Conservation (phyloP, 2,113 vertebrate species). For the Lamprotornis superbus region DNA sequence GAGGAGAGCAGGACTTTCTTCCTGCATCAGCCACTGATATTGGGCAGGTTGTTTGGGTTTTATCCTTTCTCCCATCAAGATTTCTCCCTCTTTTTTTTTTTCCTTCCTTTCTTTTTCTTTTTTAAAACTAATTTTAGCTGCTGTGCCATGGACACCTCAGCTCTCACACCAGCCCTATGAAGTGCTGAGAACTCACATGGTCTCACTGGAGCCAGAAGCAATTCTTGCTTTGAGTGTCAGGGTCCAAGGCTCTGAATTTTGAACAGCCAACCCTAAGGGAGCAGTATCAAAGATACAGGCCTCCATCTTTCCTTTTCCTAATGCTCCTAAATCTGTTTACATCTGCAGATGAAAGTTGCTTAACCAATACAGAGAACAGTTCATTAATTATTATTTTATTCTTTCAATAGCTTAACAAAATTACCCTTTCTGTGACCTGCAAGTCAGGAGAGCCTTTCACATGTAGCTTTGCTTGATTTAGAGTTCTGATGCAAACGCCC, state of each 20-base stretch:
- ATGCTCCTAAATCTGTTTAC: neutral
- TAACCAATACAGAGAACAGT: neutral
- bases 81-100: neutral
- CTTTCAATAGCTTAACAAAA: neutral
- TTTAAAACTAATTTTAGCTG: neutral
- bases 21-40: neutral
- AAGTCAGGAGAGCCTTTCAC: neutral
- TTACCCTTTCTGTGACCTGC: neutral
- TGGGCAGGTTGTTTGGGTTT: neutral
- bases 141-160: neutral
- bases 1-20: neutral
- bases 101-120: fast-evolving
- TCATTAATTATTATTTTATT: neutral
- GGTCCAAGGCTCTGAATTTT: neutral
- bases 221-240: neutral
- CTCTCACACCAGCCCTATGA: neutral
- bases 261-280: neutral
- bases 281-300: neutral
- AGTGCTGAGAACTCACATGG: neutral
- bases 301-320: neutral
- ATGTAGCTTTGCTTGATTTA: neutral
- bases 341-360: neutral
- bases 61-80: neutral
- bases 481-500: conserved; percentile 12
- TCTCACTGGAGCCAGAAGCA: neutral